These are phyloP conservation scores for Clarias platycephalus DNA, from an alignment of 2,797 vertebrate genomes.

Conservation along the genomic window DNA sequence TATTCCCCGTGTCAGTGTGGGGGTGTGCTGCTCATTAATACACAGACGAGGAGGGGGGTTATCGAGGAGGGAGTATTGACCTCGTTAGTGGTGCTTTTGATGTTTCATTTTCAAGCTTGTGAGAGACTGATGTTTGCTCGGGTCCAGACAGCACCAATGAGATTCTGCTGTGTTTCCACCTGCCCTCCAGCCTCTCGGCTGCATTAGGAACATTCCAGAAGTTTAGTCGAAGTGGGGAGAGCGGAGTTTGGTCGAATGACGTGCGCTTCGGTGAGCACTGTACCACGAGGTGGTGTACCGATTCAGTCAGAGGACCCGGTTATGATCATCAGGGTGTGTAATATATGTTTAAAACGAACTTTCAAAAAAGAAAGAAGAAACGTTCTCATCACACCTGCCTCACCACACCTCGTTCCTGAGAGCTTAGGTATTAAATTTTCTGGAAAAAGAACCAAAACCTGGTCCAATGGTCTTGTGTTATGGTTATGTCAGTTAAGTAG, in stretches of 20 bases:
- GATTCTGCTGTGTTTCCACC: constrained; percentile 53
- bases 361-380: too few relatives aligned
- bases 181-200: constrained; percentile 66
- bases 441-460: neutral
- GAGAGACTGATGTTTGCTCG: constrained; percentile 66
- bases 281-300: neutral
- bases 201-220: constrained; percentile 63
- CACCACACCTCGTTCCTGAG: neutral
- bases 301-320: neutral
- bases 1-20: constrained; percentile 29
- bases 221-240: constrained; percentile 47
- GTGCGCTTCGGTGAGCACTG: neutral
- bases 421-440: neutral
- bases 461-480: neutral
- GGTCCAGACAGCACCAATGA: constrained; percentile 46
- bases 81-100: constrained; percentile 76
- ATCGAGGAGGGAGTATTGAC: constrained; percentile 57
- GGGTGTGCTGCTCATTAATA: constrained; percentile 73
- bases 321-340: neutral
- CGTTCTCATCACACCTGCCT: neutral
- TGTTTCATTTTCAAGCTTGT: constrained; percentile 74
- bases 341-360: too few relatives aligned
- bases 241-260: constrained; percentile 1
- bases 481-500: neutral
- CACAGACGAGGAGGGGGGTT: constrained; percentile 59